Evolutionary conservation across 2,797 vertebrate genomes (phyloP).

Genomic region (Lophius americanus): DNA sequence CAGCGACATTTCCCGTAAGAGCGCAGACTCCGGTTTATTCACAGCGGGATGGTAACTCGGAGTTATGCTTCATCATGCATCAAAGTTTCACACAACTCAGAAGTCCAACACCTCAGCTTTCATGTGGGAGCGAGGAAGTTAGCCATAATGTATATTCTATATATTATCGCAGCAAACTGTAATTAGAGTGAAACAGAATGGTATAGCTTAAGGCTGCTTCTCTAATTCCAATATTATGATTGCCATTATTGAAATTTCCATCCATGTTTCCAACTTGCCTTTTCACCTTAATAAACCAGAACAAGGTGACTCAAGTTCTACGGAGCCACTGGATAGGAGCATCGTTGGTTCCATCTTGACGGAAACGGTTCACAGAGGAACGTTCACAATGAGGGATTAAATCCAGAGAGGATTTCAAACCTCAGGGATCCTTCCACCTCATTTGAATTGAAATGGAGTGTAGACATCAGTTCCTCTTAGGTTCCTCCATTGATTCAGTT

Average conservation of each 20-base stretch:
- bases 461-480: no score
- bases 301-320: slow-evolving; percentile 1
- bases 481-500: slow-evolving; percentile 6
- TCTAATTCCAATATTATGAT: background rate
- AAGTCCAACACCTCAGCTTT: slow-evolving; percentile 22
- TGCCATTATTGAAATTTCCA: background rate
- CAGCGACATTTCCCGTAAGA: slow-evolving; percentile 74
- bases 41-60: slow-evolving; percentile 46
- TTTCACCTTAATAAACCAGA: background rate
- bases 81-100: slow-evolving; percentile 51
- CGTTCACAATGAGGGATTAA: slow-evolving; percentile 28
- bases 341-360: slow-evolving; percentile 53
- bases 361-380: slow-evolving; percentile 31
- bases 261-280: background rate
- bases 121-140: background rate
- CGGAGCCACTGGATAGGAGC: slow-evolving; percentile 26
- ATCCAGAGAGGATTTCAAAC: slow-evolving; percentile 19
- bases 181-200: background rate
- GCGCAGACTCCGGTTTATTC: slow-evolving; percentile 55
- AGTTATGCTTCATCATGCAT: slow-evolving; percentile 60
- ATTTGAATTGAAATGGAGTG: slow-evolving; percentile 37
- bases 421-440: slow-evolving; percentile 21
- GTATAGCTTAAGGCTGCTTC: background rate
- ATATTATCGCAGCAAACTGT: background rate
- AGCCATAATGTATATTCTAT: background rate